phyloP scores from a whole-genome alignment of 2,797 vertebrate species.

The Pygocentrus nattereri region DNA sequence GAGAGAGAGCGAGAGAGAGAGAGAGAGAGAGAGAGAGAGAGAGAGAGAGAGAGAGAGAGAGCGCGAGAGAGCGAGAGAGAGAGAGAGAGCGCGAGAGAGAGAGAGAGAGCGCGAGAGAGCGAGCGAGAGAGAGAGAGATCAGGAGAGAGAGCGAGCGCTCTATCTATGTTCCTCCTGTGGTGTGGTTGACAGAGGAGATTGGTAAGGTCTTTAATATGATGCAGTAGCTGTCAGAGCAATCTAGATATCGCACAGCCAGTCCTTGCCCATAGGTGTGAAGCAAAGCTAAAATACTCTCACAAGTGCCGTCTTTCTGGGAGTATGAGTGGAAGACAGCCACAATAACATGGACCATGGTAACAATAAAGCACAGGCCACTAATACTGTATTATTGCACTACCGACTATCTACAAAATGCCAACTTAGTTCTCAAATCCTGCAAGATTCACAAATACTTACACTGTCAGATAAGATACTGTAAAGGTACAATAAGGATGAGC shows the following conservation, averaged over 20 bases:
- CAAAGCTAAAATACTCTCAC: constrained; percentile 41
- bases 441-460: background rate
- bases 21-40: background rate
- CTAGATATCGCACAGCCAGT: constrained; percentile 73
- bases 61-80: background rate
- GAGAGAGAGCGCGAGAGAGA: background rate
- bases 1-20: background rate
- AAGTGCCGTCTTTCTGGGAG: constrained; percentile 25
- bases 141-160: constrained; percentile 10
- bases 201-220: constrained; percentile 82
- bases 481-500: too few relatives aligned
- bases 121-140: constrained; percentile 5
- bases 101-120: background rate
- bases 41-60: constrained; percentile 13
- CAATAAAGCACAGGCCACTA: constrained; percentile 11
- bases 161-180: constrained; percentile 69
- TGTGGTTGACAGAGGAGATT: constrained; percentile 76
- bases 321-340: constrained; percentile 4
- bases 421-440: background rate
- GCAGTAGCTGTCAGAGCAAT: constrained; percentile 77
- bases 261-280: constrained; percentile 50
- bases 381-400: background rate
- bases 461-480: too few relatives aligned
- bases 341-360: constrained; percentile 22
- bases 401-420: background rate